Percentiles rank a stretch among this genome's conserved stretches.
These are phyloP conservation scores for Sacculina carcini DNA, from an alignment of 2,888 invertebrate species.

Conservation along the genomic window DNA sequence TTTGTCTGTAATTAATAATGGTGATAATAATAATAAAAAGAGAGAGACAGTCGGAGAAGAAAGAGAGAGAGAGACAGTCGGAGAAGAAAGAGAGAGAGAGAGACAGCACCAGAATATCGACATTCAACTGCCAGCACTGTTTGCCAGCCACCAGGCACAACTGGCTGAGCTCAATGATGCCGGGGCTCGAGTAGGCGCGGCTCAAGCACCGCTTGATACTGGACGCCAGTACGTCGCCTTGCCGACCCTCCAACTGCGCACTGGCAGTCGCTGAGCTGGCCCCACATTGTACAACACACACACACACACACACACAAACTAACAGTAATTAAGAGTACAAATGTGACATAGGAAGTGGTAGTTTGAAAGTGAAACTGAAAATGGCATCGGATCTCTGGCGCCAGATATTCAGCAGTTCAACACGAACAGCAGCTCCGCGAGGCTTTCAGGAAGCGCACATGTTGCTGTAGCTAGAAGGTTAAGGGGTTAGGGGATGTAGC, in stretches of 20 bases:
- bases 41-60: background rate
- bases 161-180: conserved; percentile 45
- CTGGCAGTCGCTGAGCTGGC: conserved; percentile 83
- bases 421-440: too few species aligned
- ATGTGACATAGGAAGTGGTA: too few species aligned
- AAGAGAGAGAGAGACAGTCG: background rate
- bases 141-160: conserved; percentile 57
- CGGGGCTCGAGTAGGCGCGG: conserved; percentile 47
- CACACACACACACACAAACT: conserved; percentile 6
- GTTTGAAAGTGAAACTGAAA: background rate
- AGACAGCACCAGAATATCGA: conserved; percentile 40
- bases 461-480: too few species aligned
- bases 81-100: background rate
- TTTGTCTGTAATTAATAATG: too few species aligned
- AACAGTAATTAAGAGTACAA: background rate
- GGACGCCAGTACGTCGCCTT: conserved; percentile 66
- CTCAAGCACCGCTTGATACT: conserved; percentile 53
- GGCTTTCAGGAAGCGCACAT: too few species aligned
- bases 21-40: background rate
- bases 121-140: conserved; percentile 80
- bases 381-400: background rate
- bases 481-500: too few species aligned
- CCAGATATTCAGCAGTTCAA: background rate
- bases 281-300: too few species aligned
- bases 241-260: conserved; percentile 84